Evolutionary conservation across 2,888 invertebrate species (phyloP), one percentile per base, ranked within the genome.

Genomic region (Herminia tarsipennalis): DNA sequence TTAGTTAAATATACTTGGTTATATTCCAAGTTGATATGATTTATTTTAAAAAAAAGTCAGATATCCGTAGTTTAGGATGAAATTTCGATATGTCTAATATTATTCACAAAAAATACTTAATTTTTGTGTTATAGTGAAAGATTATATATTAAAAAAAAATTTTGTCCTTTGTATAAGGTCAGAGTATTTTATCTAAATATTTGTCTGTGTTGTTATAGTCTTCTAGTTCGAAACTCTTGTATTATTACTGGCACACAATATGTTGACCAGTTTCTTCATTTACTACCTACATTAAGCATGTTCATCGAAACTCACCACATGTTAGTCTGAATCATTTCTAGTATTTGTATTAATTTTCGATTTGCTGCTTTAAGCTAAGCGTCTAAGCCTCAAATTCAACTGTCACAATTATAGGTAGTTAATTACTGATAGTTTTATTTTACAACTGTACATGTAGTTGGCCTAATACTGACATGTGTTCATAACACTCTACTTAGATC

Each of bases 381-480:
- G 21, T 16, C 10, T 51, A 62, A 43, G 47, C 6, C 30, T 41
- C 30, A 36, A 5, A 30, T 35, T 58, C 9, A 22, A 34, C 18
- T 18, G 16, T 9, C 18, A 40, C n/a, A 27, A 21, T 25, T 24
- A 2, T 1, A 30, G 27, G 41, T 44, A 25, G 2, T 16, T 44
- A 25, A 1, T 16, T 6, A 33, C 24, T 40, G 21, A 41, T 51
- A 45, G 18, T 66, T 65, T 66, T 66, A 60, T 50, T 49, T n/a
- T n/a, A n/a, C n/a, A n/a, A 42, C 67, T 45, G 28, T 54, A 41
- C 43, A 53, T 60, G 49, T 60, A 57, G 48, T 55, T 61, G 65
- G 56, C 55, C 59, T 57, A 56, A 66, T 62, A 70, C 60, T 64
- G 69, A 66, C 71, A 70, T 60, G 58, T 70, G 69, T 66, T 70